A percentile compares a stretch with the other conserved stretches of the same genome.
Evolutionary conservation across 2,797 vertebrate species (phyloP).

Genomic region (Silurus lanzhouensis): DNA sequence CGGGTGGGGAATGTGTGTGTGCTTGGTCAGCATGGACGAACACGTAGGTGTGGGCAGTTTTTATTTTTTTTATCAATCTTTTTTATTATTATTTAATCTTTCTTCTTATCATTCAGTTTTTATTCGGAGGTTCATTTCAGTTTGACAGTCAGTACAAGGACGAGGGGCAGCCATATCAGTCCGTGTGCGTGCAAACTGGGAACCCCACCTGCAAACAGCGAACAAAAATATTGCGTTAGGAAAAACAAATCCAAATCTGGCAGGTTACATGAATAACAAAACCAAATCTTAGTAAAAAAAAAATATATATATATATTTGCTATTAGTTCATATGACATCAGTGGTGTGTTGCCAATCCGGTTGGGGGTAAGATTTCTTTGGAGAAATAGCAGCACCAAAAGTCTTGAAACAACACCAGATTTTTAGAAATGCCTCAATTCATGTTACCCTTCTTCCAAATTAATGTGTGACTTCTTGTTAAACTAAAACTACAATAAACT

Average conservation of each 20-base stretch:
- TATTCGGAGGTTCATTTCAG: constrained; percentile 83
- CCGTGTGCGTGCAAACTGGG: constrained; percentile 65
- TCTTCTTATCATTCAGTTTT: constrained; percentile 28
- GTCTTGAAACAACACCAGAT: not conserved
- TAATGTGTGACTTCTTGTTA: not conserved
- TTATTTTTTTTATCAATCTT: constrained; percentile 3
- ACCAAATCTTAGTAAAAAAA: not conserved
- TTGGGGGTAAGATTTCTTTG: not conserved
- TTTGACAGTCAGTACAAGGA: constrained; percentile 91
- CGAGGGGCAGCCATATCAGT: constrained; percentile 79
- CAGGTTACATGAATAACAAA: not conserved
- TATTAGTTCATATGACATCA: not conserved
- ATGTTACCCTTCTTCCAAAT: not conserved
- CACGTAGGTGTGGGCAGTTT: constrained; percentile 47
- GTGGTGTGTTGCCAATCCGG: not conserved
- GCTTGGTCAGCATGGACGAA: constrained; percentile 52
- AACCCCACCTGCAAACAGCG: constrained; percentile 67
- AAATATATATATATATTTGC: too few species aligned
- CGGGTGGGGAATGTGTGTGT: constrained; percentile 52
- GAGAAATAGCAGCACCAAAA: not conserved
- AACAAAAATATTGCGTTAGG: constrained; percentile 18
- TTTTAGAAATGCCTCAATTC: not conserved
- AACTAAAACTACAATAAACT: not conserved
- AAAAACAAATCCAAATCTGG: not conserved
- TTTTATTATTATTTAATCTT: not conserved